A percentile compares a stretch with the other conserved stretches of the same genome.
Evolutionary conservation across 2,113 vertebrate genomes (phyloP).

Genomic region (Butorides virescens): DNA sequence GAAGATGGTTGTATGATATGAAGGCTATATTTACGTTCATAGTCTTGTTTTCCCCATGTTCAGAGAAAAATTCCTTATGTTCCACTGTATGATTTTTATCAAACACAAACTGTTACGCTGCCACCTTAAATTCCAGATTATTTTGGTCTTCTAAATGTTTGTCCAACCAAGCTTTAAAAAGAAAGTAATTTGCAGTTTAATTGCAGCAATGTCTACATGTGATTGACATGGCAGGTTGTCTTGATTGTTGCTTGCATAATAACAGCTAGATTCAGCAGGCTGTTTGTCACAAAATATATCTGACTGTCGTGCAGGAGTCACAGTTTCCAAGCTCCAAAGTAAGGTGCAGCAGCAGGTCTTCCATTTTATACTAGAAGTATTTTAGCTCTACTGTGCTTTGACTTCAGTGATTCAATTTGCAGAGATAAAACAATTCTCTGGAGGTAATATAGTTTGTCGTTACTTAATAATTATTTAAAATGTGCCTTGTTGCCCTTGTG

Average conservation of each 20-base stretch:
- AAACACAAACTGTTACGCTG: background rate
- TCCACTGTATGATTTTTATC: background rate
- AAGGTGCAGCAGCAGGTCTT: background rate
- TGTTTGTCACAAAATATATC: background rate
- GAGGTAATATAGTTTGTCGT: background rate
- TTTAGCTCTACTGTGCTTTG: background rate
- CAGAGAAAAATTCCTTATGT: background rate
- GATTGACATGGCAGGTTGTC: background rate
- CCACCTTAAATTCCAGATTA: background rate
- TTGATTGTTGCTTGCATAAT: background rate
- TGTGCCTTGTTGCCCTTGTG: background rate
- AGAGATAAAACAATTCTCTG: conserved; percentile 37
- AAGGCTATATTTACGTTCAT: background rate
- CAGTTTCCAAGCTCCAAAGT: background rate
- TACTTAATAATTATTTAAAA: conserved; percentile 16
- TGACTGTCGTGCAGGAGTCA: background rate
- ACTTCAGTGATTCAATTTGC: conserved; percentile 13
- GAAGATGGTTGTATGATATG: background rate
- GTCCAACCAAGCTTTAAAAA: background rate
- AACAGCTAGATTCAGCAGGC: background rate
- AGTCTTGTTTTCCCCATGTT: background rate
- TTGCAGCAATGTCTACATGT: background rate
- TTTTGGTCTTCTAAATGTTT: background rate
- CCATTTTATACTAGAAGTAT: background rate
- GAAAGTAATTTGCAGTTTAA: background rate